These are phyloP conservation scores for Bembecia ichneumoniformis DNA, from an alignment of 2,888 invertebrate species.

Conservation along the genomic window DNA sequence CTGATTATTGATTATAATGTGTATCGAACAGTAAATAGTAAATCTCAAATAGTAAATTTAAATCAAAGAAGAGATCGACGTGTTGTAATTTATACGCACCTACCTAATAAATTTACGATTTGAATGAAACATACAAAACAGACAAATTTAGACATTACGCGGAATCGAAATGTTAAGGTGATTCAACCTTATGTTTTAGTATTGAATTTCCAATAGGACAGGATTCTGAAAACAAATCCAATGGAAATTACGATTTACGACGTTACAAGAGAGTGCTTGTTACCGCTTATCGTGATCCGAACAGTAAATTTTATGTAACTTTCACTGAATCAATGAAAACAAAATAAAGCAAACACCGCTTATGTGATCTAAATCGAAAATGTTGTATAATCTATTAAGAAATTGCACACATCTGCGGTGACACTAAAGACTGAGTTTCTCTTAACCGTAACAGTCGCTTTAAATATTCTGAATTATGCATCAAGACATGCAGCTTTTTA, in stretches of 20 bases:
- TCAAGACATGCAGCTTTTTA: conserved; percentile 27
- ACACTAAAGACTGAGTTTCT: conserved; percentile 7
- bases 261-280: conserved; percentile 45
- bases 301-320: conserved; percentile 34
- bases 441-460: conserved; percentile 18
- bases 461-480: conserved; percentile 24
- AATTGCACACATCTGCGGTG: too few species aligned
- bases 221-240: conserved; percentile 43
- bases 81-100: conserved; percentile 10
- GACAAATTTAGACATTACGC: conserved; percentile 28
- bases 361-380: background rate
- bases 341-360: background rate
- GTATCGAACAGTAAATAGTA: conserved; percentile 27
- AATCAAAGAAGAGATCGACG: conserved; percentile 23
- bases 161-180: conserved; percentile 43
- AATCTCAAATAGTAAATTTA: conserved; percentile 26
- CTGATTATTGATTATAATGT: conserved; percentile 36
- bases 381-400: too few species aligned
- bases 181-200: conserved; percentile 45
- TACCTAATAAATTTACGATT: conserved; percentile 4
- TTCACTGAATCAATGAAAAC: conserved; percentile 29
- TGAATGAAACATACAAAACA: conserved; percentile 1
- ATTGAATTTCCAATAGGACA: conserved; percentile 51
- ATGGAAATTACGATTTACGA: conserved; percentile 48
- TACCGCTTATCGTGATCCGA: conserved; percentile 34